Evolutionary conservation across 2,888 invertebrate species (phyloP), one percentile per base, ranked within the genome.

Genomic region (Lepidocyrtoides sp.): DNA sequence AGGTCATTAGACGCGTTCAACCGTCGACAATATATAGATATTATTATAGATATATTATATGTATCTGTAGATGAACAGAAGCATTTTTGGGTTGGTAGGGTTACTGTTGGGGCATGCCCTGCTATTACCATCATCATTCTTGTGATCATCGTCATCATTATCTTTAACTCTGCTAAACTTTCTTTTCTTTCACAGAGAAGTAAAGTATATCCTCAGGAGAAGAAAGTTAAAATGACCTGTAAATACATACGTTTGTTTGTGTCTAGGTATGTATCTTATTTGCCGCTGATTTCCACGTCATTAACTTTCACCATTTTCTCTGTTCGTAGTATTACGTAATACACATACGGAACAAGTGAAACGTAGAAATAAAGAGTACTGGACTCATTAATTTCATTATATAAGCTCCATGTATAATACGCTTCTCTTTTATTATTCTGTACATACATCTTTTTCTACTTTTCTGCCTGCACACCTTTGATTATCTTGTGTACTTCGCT

Each of bases 201-300:
- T 2, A 51, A 51, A 63, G 20, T 10, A 8, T 41, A 41, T 41
- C 41, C 41, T 4, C 41, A 41, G 5, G n/a, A 41, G 41, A 8
- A 8, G 41, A 41, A 41, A 41, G 41, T 41, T n/a, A n/a, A n/a
- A n/a, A n/a, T n/a, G n/a, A n/a, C n/a, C n/a, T n/a, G 41, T 7
- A 51, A 8, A 12, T 51, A 51, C 14, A 51, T 72, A 7, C 7
- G 14, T 5, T 48, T 1, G 32, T 10, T 54, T 17, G 26, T 26
- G 7, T 63, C 0, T 23, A 14, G 60, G 26, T 60, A 26, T 23
- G n/a, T 23, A 23, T 60, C 26, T 14, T 32, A n/a, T 66, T 41
- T 26, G 20, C 54, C 75, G 32, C 26, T 60, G 23, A 60, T 79
- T 81, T 88, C 79, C 69, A 82, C 72, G 2, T 72, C 66, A 82